Base-by-base conservation (phyloP, 1,140 invertebrate species). In the Meloidogyne floridensis region DNA sequence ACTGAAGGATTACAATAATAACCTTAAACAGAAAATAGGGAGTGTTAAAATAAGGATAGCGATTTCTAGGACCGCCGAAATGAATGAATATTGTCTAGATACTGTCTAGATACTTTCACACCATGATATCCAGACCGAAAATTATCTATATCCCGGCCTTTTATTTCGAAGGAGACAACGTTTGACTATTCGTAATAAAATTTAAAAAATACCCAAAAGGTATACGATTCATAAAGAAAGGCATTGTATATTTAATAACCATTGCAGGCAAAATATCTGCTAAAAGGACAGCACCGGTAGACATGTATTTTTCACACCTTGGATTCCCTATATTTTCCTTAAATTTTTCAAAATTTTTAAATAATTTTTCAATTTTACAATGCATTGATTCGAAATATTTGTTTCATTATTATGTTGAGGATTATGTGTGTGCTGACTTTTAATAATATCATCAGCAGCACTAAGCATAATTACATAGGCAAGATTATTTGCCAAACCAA, bases 141-240 rank as follows among this genome's bases (percentile, higher is more conserved):
- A 1, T 32, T 32, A 32, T 32, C 32, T 32, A 32, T 32, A 32
- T 32, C 32, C 32, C 1, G 32, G 32, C 32, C 2, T 32, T 32
- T 32, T 32, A 32, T 32, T 32, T 32, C 32, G 32, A 32, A 32
- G 32, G 32, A 32, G 32, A 32, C 32, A 32, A 32, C 32, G 32
- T 32, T 32, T 32, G 32, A 32, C 32, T 32, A 32, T 32, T 32
- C 32, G 2, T 32, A 32, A 32, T 32, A 32, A 32, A 32, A 32
- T 15, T 80, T 8, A 81, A 81, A 75, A 65, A 82, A 71, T 77
- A 81, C 80, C 80, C 72, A 76, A 82, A 83, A 43, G 72, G 77
- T 20, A 83, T 78, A 54, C 85, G 13, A 32, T 87, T 79, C 83
- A 87, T 87, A 73, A 86, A 82, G 51, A 86, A 87, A 5, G 85